phyloP scores from a whole-genome alignment of 2,888 invertebrate species.

The Clitarchus hookeri region DNA sequence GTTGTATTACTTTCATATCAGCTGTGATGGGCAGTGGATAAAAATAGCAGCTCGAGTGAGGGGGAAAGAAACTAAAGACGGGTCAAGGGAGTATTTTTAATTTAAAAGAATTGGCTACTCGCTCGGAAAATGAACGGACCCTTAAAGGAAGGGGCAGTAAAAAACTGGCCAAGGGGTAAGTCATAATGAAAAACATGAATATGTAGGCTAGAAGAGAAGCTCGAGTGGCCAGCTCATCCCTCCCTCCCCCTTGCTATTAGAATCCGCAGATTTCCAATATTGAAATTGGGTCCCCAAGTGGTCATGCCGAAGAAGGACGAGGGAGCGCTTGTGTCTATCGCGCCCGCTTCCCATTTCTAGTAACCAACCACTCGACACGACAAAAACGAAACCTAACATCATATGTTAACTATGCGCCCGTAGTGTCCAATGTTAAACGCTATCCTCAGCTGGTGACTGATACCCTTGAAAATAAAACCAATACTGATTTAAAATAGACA shows the following conservation, averaged over 20 bases:
- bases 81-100: conserved; percentile 36
- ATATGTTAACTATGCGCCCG: no score
- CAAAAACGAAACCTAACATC: no score
- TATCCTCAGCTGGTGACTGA: no score
- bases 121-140: conserved; percentile 40
- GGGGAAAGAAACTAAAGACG: conserved; percentile 27
- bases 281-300: conserved; percentile 49
- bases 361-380: no score
- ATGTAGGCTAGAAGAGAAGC: conserved; percentile 11
- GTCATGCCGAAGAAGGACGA: not conserved
- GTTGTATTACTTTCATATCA: conserved; percentile 38
- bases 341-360: not conserved
- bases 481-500: no score
- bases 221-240: conserved; percentile 9
- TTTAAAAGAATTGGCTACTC: conserved; percentile 41
- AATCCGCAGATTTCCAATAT: conserved; percentile 14
- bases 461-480: no score
- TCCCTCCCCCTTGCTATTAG: not conserved
- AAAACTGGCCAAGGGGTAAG: conserved; percentile 35
- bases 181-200: conserved; percentile 35
- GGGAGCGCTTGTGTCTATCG: conserved; percentile 48
- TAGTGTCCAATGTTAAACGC: no score
- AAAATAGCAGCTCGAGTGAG: conserved; percentile 4
- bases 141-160: conserved; percentile 10
- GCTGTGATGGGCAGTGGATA: conserved; percentile 25